Evolutionary conservation across 2,113 vertebrate species (phyloP).

Genomic region (Geothlypis trichas): DNA sequence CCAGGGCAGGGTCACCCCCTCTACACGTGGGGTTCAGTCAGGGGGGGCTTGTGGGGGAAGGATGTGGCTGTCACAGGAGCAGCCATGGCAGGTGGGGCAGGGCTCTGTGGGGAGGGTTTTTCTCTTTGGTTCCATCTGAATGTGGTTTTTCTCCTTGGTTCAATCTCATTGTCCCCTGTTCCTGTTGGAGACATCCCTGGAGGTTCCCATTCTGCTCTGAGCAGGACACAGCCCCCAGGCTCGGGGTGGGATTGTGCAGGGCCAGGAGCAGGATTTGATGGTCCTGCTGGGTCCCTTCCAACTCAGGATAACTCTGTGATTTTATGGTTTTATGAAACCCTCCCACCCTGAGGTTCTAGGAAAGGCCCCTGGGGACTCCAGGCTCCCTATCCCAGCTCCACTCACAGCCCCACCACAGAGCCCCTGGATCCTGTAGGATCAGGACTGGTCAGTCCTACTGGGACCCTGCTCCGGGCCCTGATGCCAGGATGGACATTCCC

Average conservation of each 20-base stretch:
- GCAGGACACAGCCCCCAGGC: background rate
- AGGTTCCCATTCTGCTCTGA: background rate
- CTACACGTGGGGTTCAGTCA: background rate
- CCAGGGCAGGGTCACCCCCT: background rate
- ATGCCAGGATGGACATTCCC: background rate
- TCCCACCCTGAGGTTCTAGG: background rate
- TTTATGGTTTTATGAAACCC: background rate
- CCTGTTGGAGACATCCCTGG: background rate
- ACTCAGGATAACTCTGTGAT: background rate
- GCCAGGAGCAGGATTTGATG: background rate
- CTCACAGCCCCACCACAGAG: background rate
- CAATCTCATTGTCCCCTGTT: background rate
- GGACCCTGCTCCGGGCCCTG: background rate
- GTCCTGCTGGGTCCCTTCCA: background rate
- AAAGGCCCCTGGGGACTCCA: background rate
- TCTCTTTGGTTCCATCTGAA: background rate
- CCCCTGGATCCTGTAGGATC: background rate
- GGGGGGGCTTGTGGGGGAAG: accelerated
- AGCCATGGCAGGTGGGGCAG: background rate
- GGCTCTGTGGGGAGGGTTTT: background rate
- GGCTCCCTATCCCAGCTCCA: background rate
- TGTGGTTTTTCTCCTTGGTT: background rate
- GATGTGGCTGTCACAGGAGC: background rate
- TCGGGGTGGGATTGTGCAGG: background rate
- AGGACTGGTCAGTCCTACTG: background rate